A percentile compares a stretch with the other conserved stretches of the same genome.
Evolutionary conservation across 2,888 invertebrate genomes (phyloP).

Genomic region (Exephanes ischioxanthus): DNA sequence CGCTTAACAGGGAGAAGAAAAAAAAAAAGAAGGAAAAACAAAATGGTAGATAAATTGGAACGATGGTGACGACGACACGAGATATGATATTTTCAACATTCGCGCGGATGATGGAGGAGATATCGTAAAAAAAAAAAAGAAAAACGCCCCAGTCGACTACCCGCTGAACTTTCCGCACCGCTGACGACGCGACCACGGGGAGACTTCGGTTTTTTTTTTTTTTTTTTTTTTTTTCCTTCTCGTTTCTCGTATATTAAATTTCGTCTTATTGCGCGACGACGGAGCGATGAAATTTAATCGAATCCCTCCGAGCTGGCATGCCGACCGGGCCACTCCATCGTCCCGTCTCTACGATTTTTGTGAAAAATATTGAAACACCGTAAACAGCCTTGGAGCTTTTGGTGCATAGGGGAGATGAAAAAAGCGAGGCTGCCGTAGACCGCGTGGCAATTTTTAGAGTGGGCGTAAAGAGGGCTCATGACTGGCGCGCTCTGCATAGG

Average conservation of each 20-base stretch:
- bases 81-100: neutral
- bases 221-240: slow-evolving; percentile 4
- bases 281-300: slow-evolving; percentile 33
- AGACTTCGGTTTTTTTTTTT: neutral
- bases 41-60: neutral
- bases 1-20: neutral
- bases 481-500: no score
- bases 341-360: neutral
- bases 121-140: neutral
- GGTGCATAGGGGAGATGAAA: neutral
- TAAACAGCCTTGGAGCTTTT: neutral
- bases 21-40: neutral
- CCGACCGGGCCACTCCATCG: neutral
- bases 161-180: neutral
- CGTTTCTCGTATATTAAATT: slow-evolving; percentile 24
- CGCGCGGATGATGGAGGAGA: neutral
- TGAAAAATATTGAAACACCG: slow-evolving; percentile 2
- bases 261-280: slow-evolving; percentile 6
- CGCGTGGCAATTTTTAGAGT: no score
- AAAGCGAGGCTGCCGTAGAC: no score
- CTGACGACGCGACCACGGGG: neutral
- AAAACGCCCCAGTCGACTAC: no score
- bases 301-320: slow-evolving; percentile 4
- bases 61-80: no score
- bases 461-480: no score